Evolutionary conservation across 2,888 invertebrate species (phyloP), one percentile per base, ranked within the genome.

Genomic region (Dorcus hopei): DNA sequence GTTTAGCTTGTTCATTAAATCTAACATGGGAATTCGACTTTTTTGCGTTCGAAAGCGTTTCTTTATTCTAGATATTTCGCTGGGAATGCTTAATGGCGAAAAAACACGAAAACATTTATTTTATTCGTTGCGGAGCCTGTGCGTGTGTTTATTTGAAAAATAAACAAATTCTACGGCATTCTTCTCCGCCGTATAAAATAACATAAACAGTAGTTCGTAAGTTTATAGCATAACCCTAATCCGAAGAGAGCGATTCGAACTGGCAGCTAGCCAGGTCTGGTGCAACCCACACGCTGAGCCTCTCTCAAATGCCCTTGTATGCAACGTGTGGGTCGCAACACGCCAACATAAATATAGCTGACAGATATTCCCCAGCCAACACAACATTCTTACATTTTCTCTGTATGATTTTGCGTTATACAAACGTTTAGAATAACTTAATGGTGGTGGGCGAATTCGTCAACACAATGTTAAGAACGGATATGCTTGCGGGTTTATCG

Each of bases 281-380:
- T 62, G 57, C 59, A 55, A 61, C 68, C 68, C 67, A 67, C 68
- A 68, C 66, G 66, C 64, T 64, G 67, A 64, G 65, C 59, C 60
- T 64, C 51, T 64, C 57, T 67, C 62, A 23, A 59, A 62, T 67
- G 68, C 68, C 68, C 68, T 68, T 68, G 67, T 65, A 65, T 68
- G 68, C 68, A 68, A 66, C 65, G 68, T 63, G 68, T 68, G 68
- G 68, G 68, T 68, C 67, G 67, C 52, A 65, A 65, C 65, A 68
- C 64, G 64, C 67, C 68, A 68, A 68, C 66, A 68, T 67, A 68
- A 68, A 68, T 68, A 68, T 64, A 68, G 62, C 67, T 63, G 66
- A 65, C 65, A 66, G 67, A 67, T 67, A 68, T 62, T 65, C 65
- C 60, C 64, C 64, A 65, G 64, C 68, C 67, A 66, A 66, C 67